Evolutionary conservation across 2,888 invertebrate genomes (phyloP), one percentile per base, ranked within the genome.

Genomic region (Chrysolina haemoptera): DNA sequence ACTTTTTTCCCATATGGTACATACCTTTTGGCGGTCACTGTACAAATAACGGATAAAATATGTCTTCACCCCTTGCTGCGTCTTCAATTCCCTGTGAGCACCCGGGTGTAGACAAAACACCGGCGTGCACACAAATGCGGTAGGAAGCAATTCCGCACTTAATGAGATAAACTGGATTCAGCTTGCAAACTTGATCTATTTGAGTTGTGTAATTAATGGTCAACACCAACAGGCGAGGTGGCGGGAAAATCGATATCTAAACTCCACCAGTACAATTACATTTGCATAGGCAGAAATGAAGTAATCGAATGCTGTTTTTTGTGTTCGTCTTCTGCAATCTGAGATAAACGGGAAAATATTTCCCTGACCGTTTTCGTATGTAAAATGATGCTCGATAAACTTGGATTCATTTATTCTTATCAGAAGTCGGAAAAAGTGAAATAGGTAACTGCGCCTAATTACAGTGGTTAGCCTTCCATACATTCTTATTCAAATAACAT

Each of bases 151-250:
- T 67, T 55, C 10, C 40, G 40, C 41, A 18, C 14, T 40, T 67
- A 67, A 67, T 53, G 67, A 67, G 67, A 67, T 53, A 53, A 67
- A 67, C 53, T 53, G 22, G 27, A 20, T n/a, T 48, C 70, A 8
- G 69, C 48, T 40, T 40, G 22, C 63, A 48, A 65, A 70, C 55
- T 64, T 65, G 65, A 65, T 65, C 64, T 70, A 40, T 70, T 64
- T 55, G 70, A 53, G 64, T 55, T 65, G 12, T 55, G 20, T 70
- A 70, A 70, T 70, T 70, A 70, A 70, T 50, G 64, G 64, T 53
- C 48, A 70, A 70, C 70, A 70, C 40, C 20, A 41, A 40, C 27
- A 20, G 35, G 40, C 20, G 10, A 20, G 35, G 40, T 14, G 10
- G 64, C 16, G 50, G n/a, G 55, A 22, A 48, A 65, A 65, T 65